Percentiles rank a stretch among this genome's conserved stretches.
Conservation (phyloP, 2,888 invertebrate species). For the Volucella inanis region DNA sequence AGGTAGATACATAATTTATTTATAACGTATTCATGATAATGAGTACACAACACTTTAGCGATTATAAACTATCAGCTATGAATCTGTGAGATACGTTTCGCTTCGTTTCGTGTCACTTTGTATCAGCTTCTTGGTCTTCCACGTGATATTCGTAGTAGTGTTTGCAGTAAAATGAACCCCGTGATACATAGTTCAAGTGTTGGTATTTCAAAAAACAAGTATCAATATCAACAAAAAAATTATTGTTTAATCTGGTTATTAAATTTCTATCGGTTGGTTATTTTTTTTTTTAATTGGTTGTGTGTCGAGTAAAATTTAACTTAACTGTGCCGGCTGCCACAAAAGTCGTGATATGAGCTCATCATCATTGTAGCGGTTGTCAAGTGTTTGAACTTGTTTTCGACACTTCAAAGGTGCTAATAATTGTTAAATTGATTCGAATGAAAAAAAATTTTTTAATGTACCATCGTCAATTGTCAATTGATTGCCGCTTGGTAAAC, state of each 20-base stretch:
- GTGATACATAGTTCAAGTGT: slow-evolving; percentile 34
- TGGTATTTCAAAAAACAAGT: slow-evolving; percentile 15
- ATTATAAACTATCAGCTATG: slow-evolving; percentile 10
- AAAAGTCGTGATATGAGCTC: slow-evolving; percentile 39
- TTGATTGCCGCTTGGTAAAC: slow-evolving; percentile 53
- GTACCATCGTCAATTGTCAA: slow-evolving; percentile 19
- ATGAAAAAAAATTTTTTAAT: slow-evolving; percentile 31
- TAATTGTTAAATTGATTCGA: slow-evolving; percentile 47
- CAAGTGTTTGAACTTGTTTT: slow-evolving; percentile 5
- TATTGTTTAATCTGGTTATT: slow-evolving; percentile 37
- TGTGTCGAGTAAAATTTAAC: not conserved
- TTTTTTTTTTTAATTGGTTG: not conserved
- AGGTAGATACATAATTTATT: too few species aligned
- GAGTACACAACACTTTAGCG: not conserved
- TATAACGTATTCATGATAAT: not conserved
- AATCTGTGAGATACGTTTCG: not conserved
- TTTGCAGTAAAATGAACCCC: slow-evolving; percentile 16
- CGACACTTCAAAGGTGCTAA: slow-evolving; percentile 13
- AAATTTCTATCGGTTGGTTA: not conserved
- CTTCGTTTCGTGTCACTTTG: slow-evolving; percentile 9
- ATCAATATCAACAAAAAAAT: slow-evolving; percentile 10
- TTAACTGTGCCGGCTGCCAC: not conserved
- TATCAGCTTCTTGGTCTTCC: slow-evolving; percentile 16
- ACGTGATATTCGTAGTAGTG: slow-evolving; percentile 5
- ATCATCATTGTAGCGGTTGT: slow-evolving; percentile 1